Base-by-base conservation (phyloP, 2,797 vertebrate genomes). In the Siniperca obscura region DNA sequence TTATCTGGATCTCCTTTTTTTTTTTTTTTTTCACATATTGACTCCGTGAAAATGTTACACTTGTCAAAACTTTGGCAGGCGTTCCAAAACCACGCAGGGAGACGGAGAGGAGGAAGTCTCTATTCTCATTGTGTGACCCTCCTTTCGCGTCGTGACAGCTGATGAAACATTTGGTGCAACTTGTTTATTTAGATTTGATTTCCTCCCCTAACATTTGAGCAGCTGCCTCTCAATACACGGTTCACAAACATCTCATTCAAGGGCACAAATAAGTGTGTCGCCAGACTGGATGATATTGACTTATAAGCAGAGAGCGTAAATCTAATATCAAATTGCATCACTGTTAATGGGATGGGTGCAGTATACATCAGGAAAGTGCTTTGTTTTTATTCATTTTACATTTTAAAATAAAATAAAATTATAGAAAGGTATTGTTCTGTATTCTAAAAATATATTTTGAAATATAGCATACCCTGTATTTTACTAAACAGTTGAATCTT, bases 161-260 rank as follows among this genome's bases (percentile, higher is more conserved):
- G 92, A 93, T 61, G 85, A 91, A 93, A 91, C 91, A 92, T 92
- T 93, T 92, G 89, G 87, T 84, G 81, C 84, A 90, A 94, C 87
- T 92, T 93, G 91, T 92, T 93, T 93, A 89, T 92, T 93, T 89
- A 81, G 84, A 90, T 93, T 88, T 86, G 59, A 90, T 89, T 89
- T 93, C 87, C 85, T 91, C 59, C 76, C 56, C 55, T 62, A 78
- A 86, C 83, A 73, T 90, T 85, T 57, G 85, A 92, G 88, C 89
- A 92, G 92, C 86, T 94, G 92, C 84, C 88, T 87, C 88, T 85
- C 74, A 52, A 92, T 30, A 53, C 80, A 89, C 27, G 69, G 56
- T 77, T 89, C 77, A 81, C 86, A 91, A 86, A 87, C 80, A 83
- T 82, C 65, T 83, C 82, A 86, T 86, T 88, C 79, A 88, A 90